Conservation (phyloP, 2,888 invertebrate species). For the Apotomis betuletana region DNA sequence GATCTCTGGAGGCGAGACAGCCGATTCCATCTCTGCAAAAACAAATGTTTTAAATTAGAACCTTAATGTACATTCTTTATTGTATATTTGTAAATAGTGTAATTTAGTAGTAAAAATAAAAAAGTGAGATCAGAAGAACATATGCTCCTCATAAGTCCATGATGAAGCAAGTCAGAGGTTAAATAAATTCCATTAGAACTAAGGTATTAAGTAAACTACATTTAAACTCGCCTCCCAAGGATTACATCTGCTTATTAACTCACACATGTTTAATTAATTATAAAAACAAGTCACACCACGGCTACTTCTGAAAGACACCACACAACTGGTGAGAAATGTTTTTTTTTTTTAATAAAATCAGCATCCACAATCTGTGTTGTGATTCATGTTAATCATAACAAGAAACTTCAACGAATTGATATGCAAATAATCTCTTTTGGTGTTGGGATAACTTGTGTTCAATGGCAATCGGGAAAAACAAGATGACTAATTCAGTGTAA, state of each 20-base stretch:
- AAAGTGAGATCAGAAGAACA: too few species aligned
- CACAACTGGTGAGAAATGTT: slow-evolving; percentile 1
- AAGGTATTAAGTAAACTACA: too few species aligned
- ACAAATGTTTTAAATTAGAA: too few species aligned
- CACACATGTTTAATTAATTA: slow-evolving; percentile 20
- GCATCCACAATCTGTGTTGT: background rate
- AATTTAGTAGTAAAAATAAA: too few species aligned
- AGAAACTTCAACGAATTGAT: background rate
- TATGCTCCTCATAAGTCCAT: too few species aligned
- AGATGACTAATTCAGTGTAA: background rate
- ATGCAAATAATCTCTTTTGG: background rate
- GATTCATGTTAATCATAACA: background rate
- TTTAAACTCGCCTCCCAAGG: slow-evolving; percentile 14
- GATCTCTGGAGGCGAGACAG: slow-evolving; percentile 92
- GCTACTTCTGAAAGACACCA: background rate
- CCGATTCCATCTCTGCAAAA: slow-evolving; percentile 91
- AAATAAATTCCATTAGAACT: too few species aligned
- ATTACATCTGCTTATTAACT: background rate
- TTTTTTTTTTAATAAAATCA: background rate
- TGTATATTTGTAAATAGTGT: too few species aligned
- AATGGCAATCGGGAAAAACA: background rate
- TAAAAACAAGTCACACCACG: background rate
- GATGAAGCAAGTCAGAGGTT: too few species aligned
- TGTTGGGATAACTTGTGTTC: background rate
- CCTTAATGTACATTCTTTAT: too few species aligned